A percentile compares a stretch with the other conserved stretches of the same genome.
These are phyloP conservation scores for Lacanobia oleracea DNA, from an alignment of 2,888 invertebrate genomes.

Conservation along the genomic window DNA sequence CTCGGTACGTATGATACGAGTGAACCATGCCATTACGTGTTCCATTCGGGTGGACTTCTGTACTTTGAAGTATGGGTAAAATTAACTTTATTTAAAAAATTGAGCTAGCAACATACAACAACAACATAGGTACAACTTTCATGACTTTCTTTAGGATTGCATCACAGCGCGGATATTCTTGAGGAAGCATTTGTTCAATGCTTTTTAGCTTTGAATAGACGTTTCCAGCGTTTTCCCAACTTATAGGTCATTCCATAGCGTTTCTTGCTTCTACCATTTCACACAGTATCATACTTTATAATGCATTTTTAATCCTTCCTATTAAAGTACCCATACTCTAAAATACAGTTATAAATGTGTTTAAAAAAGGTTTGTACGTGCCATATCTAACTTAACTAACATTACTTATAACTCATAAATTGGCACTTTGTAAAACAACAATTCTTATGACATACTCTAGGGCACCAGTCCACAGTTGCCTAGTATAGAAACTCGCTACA, in stretches of 20 bases:
- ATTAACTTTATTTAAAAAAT: conserved; percentile 5
- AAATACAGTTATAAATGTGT: conserved; percentile 58
- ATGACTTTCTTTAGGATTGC: neutral
- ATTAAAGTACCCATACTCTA: conserved; percentile 50
- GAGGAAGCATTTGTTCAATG: neutral
- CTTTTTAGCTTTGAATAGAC: too few species aligned
- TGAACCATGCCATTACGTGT: conserved; percentile 51
- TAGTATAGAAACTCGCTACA: conserved; percentile 44
- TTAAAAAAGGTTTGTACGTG: conserved; percentile 65
- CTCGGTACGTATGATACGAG: conserved; percentile 60
- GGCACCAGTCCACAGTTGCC: conserved; percentile 55
- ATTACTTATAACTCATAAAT: conserved; percentile 65
- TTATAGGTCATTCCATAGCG: neutral
- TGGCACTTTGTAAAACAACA: conserved; percentile 70
- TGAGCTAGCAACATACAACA: neutral
- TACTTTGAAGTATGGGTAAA: conserved; percentile 52
- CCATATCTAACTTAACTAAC: conserved; percentile 65
- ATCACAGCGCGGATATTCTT: neutral
- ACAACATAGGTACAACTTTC: neutral
- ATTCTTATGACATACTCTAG: conserved; percentile 56
- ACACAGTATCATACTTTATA: neutral
- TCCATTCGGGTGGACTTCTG: conserved; percentile 33
- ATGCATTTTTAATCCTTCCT: neutral
- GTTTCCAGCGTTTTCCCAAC: neutral
- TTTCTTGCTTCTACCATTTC: neutral